These are phyloP conservation scores for Synanthedon tipuliformis DNA, from an alignment of 2,888 invertebrate species.

Conservation along the genomic window DNA sequence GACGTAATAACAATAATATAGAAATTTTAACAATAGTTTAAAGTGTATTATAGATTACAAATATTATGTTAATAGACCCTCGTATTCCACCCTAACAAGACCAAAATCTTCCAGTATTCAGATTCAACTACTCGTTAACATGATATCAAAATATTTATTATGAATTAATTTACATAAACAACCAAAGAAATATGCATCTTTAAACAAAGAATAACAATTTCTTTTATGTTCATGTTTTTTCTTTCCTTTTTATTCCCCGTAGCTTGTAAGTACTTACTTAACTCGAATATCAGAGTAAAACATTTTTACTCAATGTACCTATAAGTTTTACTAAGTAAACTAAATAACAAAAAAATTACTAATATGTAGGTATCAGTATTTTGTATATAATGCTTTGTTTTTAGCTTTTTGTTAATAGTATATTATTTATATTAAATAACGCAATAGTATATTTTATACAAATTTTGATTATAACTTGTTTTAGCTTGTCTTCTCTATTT, in stretches of 20 bases:
- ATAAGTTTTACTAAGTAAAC: too few relatives aligned
- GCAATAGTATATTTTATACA: too few relatives aligned
- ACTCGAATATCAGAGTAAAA: slow-evolving; percentile 5
- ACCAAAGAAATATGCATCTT: slow-evolving; percentile 43
- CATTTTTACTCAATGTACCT: slow-evolving; percentile 33
- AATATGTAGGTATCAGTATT: too few relatives aligned
- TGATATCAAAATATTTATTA: slow-evolving; percentile 63
- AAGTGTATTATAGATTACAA: slow-evolving; percentile 37
- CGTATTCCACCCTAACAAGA: slow-evolving; percentile 54
- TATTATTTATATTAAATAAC: too few relatives aligned
- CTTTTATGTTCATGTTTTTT: slow-evolving; percentile 3
- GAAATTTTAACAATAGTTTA: background rate
- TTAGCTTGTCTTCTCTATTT: too few relatives aligned
- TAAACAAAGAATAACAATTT: slow-evolving; percentile 5
- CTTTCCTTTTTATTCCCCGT: slow-evolving; percentile 4
- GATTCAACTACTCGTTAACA: slow-evolving; percentile 55
- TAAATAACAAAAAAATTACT: too few relatives aligned
- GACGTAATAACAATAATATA: too few relatives aligned
- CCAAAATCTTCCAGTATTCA: slow-evolving; percentile 18
- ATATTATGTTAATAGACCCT: slow-evolving; percentile 50
- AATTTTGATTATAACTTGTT: too few relatives aligned
- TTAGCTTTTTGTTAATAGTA: too few relatives aligned
- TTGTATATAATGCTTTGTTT: too few relatives aligned
- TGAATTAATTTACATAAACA: slow-evolving; percentile 63
- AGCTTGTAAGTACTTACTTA: slow-evolving; percentile 8